Percentiles rank a stretch among this genome's conserved stretches.
Evolutionary conservation across 2,113 vertebrate genomes (phyloP).

Genomic region (Sphyrna mokarran): DNA sequence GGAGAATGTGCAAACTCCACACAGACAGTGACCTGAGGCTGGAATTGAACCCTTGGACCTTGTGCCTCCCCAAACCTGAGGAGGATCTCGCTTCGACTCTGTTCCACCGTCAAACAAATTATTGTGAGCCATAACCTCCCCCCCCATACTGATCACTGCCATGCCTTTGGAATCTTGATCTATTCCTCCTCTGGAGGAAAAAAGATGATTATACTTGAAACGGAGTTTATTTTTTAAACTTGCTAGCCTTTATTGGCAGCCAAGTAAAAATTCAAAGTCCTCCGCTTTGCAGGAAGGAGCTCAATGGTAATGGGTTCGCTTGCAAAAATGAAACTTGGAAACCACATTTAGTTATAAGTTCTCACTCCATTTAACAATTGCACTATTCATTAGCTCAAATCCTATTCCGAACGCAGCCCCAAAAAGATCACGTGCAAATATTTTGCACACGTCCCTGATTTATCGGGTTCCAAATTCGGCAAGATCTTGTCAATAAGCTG

Average conservation of each 20-base stretch:
- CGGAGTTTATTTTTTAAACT: not conserved
- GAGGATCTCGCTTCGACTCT: too few relatives aligned
- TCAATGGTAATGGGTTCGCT: not conserved
- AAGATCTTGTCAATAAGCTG: not conserved
- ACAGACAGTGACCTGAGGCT: too few relatives aligned
- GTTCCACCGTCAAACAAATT: not conserved
- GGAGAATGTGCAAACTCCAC: too few relatives aligned
- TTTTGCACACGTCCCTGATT: not conserved
- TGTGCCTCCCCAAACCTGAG: too few relatives aligned
- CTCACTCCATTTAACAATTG: not conserved
- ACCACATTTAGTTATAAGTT: not conserved
- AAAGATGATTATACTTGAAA: not conserved
- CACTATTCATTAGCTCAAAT: not conserved
- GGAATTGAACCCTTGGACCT: too few relatives aligned
- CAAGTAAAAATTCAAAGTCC: not conserved
- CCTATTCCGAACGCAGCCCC: too few relatives aligned
- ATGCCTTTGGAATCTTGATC: not conserved
- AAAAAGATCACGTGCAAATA: not conserved
- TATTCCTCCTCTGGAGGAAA: not conserved
- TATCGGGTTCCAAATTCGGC: not conserved
- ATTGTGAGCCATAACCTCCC: not conserved
- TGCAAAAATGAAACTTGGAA: not conserved
- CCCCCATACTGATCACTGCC: not conserved
- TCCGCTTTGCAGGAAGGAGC: not conserved
- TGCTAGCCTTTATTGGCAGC: not conserved